A percentile compares a stretch with the other conserved stretches of the same genome.
Evolutionary conservation across 2,113 vertebrate species (phyloP).

Genomic region (Ptilonorhynchus violaceus): DNA sequence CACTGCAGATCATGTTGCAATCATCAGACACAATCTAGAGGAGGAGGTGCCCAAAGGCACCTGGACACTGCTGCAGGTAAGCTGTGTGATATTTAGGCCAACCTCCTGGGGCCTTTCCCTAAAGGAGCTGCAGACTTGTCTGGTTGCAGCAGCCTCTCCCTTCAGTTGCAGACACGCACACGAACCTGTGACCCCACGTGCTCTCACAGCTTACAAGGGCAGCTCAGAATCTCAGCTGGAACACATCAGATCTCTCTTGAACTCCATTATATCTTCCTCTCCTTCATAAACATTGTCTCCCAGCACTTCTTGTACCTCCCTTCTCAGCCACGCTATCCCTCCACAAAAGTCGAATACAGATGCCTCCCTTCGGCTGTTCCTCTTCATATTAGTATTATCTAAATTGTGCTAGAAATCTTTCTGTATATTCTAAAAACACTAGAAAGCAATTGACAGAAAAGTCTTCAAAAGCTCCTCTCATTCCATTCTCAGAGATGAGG

Average conservation of each 20-base stretch:
- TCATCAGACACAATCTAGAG: neutral
- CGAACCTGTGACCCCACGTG: neutral
- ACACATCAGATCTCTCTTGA: neutral
- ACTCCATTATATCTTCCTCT: neutral
- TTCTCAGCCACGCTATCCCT: neutral
- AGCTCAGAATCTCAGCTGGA: neutral
- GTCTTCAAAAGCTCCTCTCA: neutral
- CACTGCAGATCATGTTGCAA: neutral
- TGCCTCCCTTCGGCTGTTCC: neutral
- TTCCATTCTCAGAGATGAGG: neutral
- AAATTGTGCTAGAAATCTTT: neutral
- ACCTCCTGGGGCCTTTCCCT: neutral
- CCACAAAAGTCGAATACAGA: neutral
- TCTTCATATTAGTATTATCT: neutral
- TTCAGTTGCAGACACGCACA: fast-evolving
- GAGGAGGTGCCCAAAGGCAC: neutral
- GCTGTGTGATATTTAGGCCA: neutral
- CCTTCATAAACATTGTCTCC: neutral
- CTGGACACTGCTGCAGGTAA: neutral
- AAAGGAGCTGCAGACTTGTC: neutral
- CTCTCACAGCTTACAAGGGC: neutral
- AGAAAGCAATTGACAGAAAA: neutral
- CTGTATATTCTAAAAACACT: neutral
- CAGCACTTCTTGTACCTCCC: neutral
- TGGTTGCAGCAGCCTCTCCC: neutral